Conservation (phyloP, 2,797 vertebrate species). For the Acanthurus lineatus region DNA sequence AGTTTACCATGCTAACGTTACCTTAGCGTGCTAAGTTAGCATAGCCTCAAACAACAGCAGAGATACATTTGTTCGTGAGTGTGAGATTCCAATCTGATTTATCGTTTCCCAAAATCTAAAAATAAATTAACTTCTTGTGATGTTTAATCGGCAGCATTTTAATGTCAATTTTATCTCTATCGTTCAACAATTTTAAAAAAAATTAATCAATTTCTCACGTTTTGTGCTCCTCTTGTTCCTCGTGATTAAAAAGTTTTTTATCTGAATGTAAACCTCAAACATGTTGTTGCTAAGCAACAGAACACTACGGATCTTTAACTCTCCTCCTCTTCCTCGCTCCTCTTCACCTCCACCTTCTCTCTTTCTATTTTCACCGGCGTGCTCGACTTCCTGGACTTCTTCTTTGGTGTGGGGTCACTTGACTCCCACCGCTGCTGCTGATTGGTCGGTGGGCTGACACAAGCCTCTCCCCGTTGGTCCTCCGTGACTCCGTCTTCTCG, state of each 20-base stretch:
- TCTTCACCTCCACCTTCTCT: constrained; percentile 9
- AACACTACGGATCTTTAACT: background rate
- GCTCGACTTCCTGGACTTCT: constrained; percentile 94
- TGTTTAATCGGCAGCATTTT: too few species aligned
- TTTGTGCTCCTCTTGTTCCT: too few species aligned
- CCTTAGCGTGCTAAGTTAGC: too few species aligned
- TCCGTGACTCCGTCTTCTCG: constrained; percentile 17
- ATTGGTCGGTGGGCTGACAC: constrained; percentile 53
- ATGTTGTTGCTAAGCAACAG: background rate
- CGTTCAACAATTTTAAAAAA: too few species aligned
- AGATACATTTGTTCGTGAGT: too few species aligned
- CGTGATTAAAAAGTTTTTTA: background rate
- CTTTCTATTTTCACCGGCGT: constrained; percentile 92
- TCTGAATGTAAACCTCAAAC: background rate
- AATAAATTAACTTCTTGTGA: too few species aligned
- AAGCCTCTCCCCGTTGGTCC: background rate
- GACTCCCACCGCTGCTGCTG: constrained; percentile 65
- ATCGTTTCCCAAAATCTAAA: too few species aligned
- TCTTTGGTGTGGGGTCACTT: constrained; percentile 86
- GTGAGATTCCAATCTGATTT: too few species aligned
- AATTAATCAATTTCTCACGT: too few species aligned
- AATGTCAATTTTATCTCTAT: too few species aligned
- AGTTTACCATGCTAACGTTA: too few species aligned
- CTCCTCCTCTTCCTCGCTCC: background rate
- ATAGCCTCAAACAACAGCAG: too few species aligned